A percentile compares a stretch with the other conserved stretches of the same genome.
phyloP scores from a whole-genome alignment of 1,140 invertebrate genomes.

The Nilaparvata lugens region DNA sequence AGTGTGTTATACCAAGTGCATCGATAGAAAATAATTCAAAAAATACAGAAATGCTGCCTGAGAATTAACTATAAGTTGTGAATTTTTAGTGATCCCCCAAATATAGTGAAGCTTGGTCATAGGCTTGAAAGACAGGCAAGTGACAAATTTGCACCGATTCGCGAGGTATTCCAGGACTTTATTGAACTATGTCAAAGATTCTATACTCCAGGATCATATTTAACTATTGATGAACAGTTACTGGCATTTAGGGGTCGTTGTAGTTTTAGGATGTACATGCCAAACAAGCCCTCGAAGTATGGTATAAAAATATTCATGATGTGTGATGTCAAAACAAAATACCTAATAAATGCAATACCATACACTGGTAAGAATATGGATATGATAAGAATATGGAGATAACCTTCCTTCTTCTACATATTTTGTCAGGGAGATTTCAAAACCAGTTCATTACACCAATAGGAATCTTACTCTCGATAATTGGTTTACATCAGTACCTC shows the following conservation, averaged over 20 bases:
- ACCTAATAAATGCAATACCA: conserved; percentile 31
- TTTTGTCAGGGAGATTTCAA: conserved; percentile 26
- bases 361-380: conserved; percentile 30
- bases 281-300: conserved; percentile 26
- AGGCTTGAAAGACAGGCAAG: conserved; percentile 23
- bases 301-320: conserved; percentile 36
- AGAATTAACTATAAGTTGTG: no score
- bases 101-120: no score
- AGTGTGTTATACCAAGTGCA: no score
- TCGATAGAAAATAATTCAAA: no score
- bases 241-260: conserved; percentile 34
- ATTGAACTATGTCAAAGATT: conserved; percentile 28
- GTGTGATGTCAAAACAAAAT: conserved; percentile 28
- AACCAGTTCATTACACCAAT: conserved; percentile 18
- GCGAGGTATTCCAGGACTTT: conserved; percentile 33
- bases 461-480: conserved; percentile 32
- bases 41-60: no score
- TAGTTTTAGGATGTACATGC: conserved; percentile 38
- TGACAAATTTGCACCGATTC: conserved; percentile 31
- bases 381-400: no score
- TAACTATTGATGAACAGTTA: conserved; percentile 33
- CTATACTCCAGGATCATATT: conserved; percentile 24
- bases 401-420: background rate
- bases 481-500: conserved; percentile 27
- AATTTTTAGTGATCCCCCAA: no score